Conservation (phyloP, 2,113 vertebrate species). For the Petrocephalus microphthalmus region DNA sequence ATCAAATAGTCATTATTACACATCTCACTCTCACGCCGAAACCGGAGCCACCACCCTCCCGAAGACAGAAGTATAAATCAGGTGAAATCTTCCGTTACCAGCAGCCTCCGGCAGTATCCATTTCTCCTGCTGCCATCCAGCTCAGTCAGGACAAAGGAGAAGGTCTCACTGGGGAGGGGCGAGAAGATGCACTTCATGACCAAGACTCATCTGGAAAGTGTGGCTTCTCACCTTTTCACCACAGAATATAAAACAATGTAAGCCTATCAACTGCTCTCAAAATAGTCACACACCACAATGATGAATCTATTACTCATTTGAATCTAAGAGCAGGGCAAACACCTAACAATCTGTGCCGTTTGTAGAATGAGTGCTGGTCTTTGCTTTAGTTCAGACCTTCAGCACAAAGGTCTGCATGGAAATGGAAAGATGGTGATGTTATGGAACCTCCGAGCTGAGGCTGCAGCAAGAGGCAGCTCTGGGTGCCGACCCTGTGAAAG, state of each 20-base stretch:
- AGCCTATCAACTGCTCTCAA: neutral
- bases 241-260: neutral
- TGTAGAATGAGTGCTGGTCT: neutral
- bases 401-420: neutral
- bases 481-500: neutral
- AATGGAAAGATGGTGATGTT: neutral
- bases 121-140: constrained; percentile 88
- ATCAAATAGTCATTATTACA: neutral
- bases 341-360: neutral
- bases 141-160: constrained; percentile 92
- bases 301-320: neutral
- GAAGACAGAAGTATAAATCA: neutral
- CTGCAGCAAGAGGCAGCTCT: neutral
- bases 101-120: constrained; percentile 85
- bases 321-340: neutral
- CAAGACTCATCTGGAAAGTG: neutral
- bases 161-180: constrained; percentile 71
- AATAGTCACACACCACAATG: neutral
- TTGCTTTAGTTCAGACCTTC: neutral
- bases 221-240: neutral
- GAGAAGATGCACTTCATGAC: no score
- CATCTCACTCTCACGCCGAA: neutral
- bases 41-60: neutral
- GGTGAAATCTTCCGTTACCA: constrained; percentile 61
- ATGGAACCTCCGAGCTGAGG: neutral